phyloP scores from a whole-genome alignment of 2,888 invertebrate species.

The Parascotia fuliginaria region DNA sequence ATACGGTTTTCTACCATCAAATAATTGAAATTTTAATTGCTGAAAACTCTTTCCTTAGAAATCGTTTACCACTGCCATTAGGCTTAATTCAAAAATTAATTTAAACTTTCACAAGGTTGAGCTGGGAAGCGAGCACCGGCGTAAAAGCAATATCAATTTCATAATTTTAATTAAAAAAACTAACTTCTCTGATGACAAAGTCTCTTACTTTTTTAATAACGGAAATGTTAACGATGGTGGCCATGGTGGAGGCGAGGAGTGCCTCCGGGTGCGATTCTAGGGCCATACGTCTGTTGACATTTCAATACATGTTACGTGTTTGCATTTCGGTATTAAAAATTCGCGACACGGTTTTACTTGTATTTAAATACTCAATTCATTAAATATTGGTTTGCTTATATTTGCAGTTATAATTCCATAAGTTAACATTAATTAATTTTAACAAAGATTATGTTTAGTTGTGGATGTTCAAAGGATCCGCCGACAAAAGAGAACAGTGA shows the following conservation, averaged over 20 bases:
- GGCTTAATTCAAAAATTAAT: conserved; percentile 85
- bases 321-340: conserved; percentile 38
- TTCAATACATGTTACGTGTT: conserved; percentile 52
- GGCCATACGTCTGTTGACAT: conserved; percentile 53
- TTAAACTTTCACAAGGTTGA: conserved; percentile 84
- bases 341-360: conserved; percentile 31
- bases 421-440: background rate
- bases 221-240: conserved; percentile 77
- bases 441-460: background rate
- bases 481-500: background rate
- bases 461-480: background rate
- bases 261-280: conserved; percentile 33
- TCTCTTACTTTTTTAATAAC: conserved; percentile 86
- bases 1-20: conserved; percentile 68
- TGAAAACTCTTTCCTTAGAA: conserved; percentile 81
- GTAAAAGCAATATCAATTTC: conserved; percentile 86
- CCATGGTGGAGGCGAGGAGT: conserved; percentile 50
- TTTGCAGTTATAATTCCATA: conserved; percentile 5
- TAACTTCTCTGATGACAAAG: conserved; percentile 84
- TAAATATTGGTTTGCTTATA: conserved; percentile 19
- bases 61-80: conserved; percentile 82
- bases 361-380: conserved; percentile 18
- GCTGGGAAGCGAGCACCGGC: conserved; percentile 72
- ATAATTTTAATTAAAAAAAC: conserved; percentile 87
- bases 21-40: conserved; percentile 80